Conservation (phyloP, 2,113 vertebrate genomes). For the Pontoporia blainvillei region DNA sequence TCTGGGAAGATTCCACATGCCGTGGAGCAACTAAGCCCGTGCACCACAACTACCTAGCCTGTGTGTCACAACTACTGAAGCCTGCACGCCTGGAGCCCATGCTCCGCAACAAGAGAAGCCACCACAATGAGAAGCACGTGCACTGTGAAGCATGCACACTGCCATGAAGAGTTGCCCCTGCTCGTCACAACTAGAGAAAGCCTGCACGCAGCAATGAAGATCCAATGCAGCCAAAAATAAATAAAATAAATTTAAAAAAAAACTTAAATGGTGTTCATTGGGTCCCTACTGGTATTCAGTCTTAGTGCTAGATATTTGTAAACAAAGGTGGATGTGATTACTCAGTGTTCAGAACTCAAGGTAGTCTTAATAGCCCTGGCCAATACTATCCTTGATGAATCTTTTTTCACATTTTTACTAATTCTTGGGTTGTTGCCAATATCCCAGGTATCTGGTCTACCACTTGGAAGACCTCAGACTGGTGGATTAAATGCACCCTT, state of each 20-base stretch:
- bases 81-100: fast-evolving
- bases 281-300: neutral
- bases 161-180: no score
- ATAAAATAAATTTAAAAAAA: no score
- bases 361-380: neutral
- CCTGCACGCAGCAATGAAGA: no score
- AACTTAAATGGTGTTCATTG: neutral
- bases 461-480: neutral
- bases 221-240: no score
- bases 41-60: no score
- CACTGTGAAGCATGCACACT: no score
- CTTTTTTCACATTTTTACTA: neutral
- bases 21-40: no score
- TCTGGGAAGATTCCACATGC: no score
- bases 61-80: no score
- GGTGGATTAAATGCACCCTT: neutral
- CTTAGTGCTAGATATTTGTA: neutral
- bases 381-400: neutral
- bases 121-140: no score
- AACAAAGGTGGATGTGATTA: neutral
- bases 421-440: neutral
- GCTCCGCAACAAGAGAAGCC: no score
- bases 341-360: neutral
- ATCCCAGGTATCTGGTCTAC: neutral
- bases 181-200: no score